Evolutionary conservation across 2,113 vertebrate genomes (phyloP).

Genomic region (Poecile atricapillus): DNA sequence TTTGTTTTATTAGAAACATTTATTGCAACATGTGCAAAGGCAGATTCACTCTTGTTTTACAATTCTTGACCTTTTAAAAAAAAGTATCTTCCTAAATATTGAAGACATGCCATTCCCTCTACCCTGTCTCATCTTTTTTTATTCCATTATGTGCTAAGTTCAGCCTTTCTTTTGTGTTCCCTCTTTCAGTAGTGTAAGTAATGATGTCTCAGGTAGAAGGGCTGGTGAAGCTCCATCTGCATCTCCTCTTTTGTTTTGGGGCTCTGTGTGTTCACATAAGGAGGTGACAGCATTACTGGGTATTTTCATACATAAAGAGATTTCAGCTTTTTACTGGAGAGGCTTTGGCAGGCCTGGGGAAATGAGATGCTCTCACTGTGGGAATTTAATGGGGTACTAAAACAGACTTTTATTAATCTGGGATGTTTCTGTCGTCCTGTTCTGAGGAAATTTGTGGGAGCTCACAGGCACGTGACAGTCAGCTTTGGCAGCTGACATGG

Average conservation of each 20-base stretch:
- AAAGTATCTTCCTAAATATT: neutral
- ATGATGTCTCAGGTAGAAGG: neutral
- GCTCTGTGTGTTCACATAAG: neutral
- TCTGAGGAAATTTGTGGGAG: neutral
- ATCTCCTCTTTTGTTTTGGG: neutral
- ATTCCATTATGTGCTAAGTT: neutral
- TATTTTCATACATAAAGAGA: neutral
- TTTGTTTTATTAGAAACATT: neutral
- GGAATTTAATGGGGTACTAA: neutral
- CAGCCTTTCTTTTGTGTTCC: neutral
- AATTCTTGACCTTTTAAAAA: neutral
- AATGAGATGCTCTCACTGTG: neutral
- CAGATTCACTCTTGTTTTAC: neutral
- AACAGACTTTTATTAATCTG: neutral
- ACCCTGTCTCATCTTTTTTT: neutral
- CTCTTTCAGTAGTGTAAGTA: neutral
- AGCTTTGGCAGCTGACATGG: neutral
- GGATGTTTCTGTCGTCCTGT: neutral
- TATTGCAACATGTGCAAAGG: accelerated
- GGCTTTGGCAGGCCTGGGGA: neutral
- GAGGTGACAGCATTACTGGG: neutral
- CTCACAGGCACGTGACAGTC: neutral
- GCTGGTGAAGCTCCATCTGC: neutral
- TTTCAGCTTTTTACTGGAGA: neutral
- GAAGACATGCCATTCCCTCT: neutral